phyloP scores from a whole-genome alignment of 2,888 invertebrate species.

The Pyrocoelia pectoralis region DNA sequence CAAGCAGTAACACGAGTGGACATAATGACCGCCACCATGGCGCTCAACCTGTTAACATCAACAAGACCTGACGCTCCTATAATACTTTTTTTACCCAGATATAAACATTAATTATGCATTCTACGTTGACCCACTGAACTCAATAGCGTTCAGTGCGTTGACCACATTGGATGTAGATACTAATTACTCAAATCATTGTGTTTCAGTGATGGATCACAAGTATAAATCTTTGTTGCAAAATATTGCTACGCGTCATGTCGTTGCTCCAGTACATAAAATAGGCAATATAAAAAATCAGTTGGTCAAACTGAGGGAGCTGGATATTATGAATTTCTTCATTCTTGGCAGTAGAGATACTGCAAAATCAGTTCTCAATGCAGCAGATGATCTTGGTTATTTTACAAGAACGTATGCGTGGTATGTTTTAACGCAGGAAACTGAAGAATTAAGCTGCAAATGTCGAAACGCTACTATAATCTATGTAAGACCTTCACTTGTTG shows the following conservation, averaged over 20 bases:
- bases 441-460: slow-evolving; percentile 77
- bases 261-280: slow-evolving; percentile 69
- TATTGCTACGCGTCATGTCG: slow-evolving; percentile 89
- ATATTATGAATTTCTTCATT: slow-evolving; percentile 90
- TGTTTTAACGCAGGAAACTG: slow-evolving; percentile 78
- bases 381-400: slow-evolving; percentile 78
- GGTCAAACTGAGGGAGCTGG: slow-evolving; percentile 76
- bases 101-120: no score
- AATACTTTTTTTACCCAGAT: no score
- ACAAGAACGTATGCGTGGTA: slow-evolving; percentile 88
- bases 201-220: slow-evolving; percentile 89
- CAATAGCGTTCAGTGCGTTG: no score
- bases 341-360: slow-evolving; percentile 78
- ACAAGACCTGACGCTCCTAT: no score
- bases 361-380: slow-evolving; percentile 62
- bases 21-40: no score
- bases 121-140: no score
- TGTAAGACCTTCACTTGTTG: slow-evolving; percentile 75
- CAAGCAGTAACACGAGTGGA: no score
- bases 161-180: no score
- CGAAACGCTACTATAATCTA: slow-evolving; percentile 81
- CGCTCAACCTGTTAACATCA: no score
- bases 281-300: slow-evolving; percentile 70
- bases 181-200: no score
- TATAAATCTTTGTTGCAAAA: slow-evolving; percentile 90